phyloP scores from a whole-genome alignment of 2,797 vertebrate genomes.

The Neosilurus hyrtlii region DNA sequence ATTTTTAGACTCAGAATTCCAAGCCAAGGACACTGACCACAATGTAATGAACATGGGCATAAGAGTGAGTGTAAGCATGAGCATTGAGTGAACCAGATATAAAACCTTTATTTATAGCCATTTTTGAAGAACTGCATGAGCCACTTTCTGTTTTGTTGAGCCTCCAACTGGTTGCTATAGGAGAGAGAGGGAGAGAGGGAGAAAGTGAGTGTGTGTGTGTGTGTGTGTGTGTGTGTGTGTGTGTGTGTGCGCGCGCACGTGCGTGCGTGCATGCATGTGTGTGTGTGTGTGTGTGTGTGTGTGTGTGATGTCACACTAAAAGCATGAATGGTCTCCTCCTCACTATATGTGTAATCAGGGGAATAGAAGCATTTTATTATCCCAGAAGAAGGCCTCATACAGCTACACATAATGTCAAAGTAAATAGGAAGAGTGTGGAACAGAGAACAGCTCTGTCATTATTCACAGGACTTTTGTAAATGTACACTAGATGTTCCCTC shows the following conservation, averaged over 20 bases:
- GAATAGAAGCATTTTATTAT: background rate
- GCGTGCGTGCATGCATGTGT: no score
- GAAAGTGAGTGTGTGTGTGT: background rate
- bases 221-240: background rate
- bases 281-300: no score
- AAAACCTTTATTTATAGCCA: conserved; percentile 63
- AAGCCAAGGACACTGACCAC: background rate
- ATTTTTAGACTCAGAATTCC: no score
- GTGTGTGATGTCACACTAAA: conserved; percentile 66
- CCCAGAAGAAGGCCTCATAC: background rate
- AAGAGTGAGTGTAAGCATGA: conserved; percentile 2
- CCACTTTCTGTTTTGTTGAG: conserved; percentile 66
- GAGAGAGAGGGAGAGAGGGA: background rate
- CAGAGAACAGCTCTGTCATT: background rate
- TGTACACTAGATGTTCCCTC: background rate
- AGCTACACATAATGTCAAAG: background rate
- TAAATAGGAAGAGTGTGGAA: background rate
- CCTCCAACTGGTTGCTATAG: conserved; percentile 66
- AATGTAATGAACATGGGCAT: background rate
- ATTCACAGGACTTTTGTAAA: background rate
- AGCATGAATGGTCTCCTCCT: conserved; percentile 60
- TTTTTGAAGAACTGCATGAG: conserved; percentile 53
- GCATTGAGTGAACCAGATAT: conserved; percentile 30
- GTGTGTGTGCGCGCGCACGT: background rate
- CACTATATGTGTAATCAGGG: background rate